Evolutionary conservation across 2,797 vertebrate species (phyloP).

Genomic region (Botia kubotai): DNA sequence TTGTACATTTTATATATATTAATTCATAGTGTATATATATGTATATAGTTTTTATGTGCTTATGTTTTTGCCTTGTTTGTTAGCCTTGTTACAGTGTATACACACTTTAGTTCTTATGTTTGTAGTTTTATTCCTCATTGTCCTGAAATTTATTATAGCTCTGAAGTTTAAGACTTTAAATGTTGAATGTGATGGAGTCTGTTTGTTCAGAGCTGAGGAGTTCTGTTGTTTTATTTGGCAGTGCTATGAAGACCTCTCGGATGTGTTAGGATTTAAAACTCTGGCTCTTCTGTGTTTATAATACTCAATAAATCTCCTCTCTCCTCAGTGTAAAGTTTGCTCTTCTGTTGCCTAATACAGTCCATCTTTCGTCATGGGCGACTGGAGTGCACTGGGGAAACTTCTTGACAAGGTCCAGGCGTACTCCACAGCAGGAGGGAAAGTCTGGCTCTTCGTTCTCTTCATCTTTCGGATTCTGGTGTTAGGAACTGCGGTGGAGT

Average conservation of each 20-base stretch:
- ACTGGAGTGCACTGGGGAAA: constrained; percentile 89
- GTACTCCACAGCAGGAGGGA: constrained; percentile 88
- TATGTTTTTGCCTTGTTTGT: background rate
- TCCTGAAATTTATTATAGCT: background rate
- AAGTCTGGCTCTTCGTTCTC: constrained; percentile 88
- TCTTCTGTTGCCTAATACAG: constrained; percentile 25
- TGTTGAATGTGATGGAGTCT: background rate
- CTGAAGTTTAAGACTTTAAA: background rate
- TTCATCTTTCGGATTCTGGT: constrained; percentile 89
- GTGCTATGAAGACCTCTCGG: constrained; percentile 1
- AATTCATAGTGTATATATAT: no score
- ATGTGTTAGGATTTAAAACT: constrained; percentile 25
- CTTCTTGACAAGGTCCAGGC: constrained; percentile 90
- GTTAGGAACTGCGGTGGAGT: constrained; percentile 86
- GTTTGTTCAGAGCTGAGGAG: background rate
- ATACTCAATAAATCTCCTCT: constrained; percentile 33
- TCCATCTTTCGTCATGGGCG: constrained; percentile 80
- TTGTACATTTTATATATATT: background rate
- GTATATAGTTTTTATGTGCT: no score
- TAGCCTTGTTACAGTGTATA: no score
- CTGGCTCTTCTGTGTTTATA: constrained; percentile 32
- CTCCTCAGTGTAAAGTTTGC: constrained; percentile 24
- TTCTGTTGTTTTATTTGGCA: constrained; percentile 23
- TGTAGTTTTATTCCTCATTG: background rate
- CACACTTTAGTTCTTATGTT: background rate